Evolutionary conservation across 2,797 vertebrate species (phyloP), one percentile per base, ranked within the genome.

Genomic region (Enoplosus armatus): DNA sequence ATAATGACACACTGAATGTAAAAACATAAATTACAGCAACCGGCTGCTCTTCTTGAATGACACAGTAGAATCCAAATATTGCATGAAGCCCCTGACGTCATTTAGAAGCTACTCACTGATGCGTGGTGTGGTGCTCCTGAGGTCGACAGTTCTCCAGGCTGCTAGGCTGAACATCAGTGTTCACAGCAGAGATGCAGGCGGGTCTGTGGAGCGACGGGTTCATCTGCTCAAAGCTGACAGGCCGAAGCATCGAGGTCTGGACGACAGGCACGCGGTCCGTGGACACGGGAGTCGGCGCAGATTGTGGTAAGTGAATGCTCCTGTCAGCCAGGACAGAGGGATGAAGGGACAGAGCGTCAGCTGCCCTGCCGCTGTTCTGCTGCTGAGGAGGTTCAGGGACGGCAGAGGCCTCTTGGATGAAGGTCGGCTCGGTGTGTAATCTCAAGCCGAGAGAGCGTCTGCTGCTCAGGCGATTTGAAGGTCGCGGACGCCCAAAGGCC

Each of bases 101-200:
- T n/a, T n/a, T n/a, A n/a, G n/a, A n/a, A n/a, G n/a, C n/a, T n/a
- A 88, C 93, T 90, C 72, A 93, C 92, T 41, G 75, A 5, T 77
- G 67, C 2, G 58, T 22, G 45, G 6, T 2, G 54, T n/a, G 43
- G 51, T 39, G 72, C 53, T 77, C 61, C 48, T 7, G 48, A 2
- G 26, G 26, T 14, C 6, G 5, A 26, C 4, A 5, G 35, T n/a
- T 27, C 16, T 61, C 58, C 3, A 45, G 50, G 39, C 22, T 4
- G 62, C 54, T 11, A 7, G 58, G 51, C 24, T 72, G 81, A 26
- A 24, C 16, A 0, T 53, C 68, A 0, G 26, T 0, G 39, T 27
- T 47, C 5, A 10, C 29, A 11, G 48, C 60, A 6, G n/a, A n/a
- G n/a, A 12, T 0, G 22, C 20, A 9, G 22, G 62, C 11, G 0